Conservation (phyloP, 2,888 invertebrate species). For the Mythimna pallens region DNA sequence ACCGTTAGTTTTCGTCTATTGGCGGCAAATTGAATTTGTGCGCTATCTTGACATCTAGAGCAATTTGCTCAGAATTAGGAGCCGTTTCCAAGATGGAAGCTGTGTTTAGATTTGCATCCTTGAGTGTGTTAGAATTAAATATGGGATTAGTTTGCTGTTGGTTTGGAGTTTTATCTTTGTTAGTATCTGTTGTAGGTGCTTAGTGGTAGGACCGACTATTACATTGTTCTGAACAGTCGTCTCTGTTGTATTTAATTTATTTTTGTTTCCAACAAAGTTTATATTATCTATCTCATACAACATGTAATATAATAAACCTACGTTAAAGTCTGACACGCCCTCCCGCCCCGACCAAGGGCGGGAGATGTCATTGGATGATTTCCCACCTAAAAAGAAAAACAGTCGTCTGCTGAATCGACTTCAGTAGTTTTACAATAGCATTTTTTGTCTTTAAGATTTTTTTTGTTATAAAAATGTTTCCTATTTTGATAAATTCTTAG, state of each 20-base stretch:
- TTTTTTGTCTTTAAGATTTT: too few relatives aligned
- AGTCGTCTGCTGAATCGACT: too few relatives aligned
- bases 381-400: too few relatives aligned
- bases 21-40: conserved; percentile 60
- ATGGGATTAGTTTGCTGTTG: conserved; percentile 28
- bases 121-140: conserved; percentile 35
- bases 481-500: too few relatives aligned
- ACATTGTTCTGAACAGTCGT: neutral
- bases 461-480: too few relatives aligned
- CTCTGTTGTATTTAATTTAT: neutral
- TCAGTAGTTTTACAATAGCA: too few relatives aligned
- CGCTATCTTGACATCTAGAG: conserved; percentile 53
- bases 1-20: conserved; percentile 56
- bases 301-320: too few relatives aligned
- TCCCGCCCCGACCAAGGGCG: too few relatives aligned
- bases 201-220: neutral
- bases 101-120: conserved; percentile 47
- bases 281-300: neutral
- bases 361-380: too few relatives aligned
- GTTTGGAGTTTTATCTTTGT: conserved; percentile 4
- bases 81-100: conserved; percentile 32
- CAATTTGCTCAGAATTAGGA: conserved; percentile 37
- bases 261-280: neutral
- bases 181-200: neutral
- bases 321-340: too few relatives aligned